phyloP scores from a whole-genome alignment of 2,888 invertebrate species.

The Unio delphinus region DNA sequence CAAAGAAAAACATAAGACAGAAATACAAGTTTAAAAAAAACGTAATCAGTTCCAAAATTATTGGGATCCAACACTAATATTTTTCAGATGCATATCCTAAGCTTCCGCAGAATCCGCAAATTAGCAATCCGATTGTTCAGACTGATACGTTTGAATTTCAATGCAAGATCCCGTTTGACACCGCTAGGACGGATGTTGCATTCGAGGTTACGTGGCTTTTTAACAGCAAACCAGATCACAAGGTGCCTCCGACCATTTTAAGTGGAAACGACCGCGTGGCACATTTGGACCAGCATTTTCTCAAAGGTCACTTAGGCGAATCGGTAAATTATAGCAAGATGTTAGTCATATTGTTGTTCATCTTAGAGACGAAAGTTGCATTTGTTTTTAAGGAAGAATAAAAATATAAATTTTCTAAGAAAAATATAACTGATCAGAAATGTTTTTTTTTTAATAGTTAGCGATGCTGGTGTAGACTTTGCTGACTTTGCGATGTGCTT shows the following conservation, averaged over 20 bases:
- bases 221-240: conserved; percentile 21
- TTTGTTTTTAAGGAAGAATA: no score
- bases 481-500: no score
- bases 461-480: no score
- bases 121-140: conserved; percentile 27
- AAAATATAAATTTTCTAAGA: no score
- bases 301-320: conserved; percentile 23
- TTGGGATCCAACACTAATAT: no score
- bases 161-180: conserved; percentile 24
- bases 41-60: no score
- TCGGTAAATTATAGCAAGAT: conserved; percentile 5
- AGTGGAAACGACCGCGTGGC: conserved; percentile 11
- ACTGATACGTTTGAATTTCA: conserved; percentile 26
- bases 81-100: conserved; percentile 25
- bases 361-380: no score
- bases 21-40: no score
- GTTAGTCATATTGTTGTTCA: no score
- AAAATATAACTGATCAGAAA: no score
- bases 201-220: conserved; percentile 34
- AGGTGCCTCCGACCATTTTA: conserved; percentile 10
- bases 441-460: no score
- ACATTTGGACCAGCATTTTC: conserved; percentile 19
- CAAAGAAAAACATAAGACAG: no score
- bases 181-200: conserved; percentile 19
- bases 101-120: conserved; percentile 15